phyloP scores from a whole-genome alignment of 2,888 invertebrate genomes.

The Paralinhomoeus sp. region DNA sequence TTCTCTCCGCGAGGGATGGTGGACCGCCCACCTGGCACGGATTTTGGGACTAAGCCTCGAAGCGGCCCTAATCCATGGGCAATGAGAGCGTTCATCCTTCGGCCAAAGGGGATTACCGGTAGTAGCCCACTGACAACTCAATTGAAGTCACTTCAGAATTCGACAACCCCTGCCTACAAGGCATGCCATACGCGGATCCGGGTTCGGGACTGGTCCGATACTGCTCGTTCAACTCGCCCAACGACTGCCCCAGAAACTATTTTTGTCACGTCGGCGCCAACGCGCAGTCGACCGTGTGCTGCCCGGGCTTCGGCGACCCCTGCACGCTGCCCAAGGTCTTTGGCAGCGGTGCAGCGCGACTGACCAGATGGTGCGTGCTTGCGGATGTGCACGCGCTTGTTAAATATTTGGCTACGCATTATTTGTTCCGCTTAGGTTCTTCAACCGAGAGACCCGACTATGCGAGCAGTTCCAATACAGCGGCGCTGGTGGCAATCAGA shows the following conservation, averaged over 20 bases:
- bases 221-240: neutral
- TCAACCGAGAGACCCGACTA: neutral
- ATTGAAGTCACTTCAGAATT: neutral
- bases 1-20: no score
- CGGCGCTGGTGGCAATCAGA: constrained; percentile 6
- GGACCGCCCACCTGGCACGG: no score
- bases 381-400: no score
- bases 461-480: constrained; percentile 5
- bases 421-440: neutral
- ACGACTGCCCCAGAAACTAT: constrained; percentile 3
- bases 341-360: constrained; percentile 1
- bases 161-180: constrained; percentile 19
- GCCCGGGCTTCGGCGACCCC: constrained; percentile 4
- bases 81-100: no score
- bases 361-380: constrained; percentile 5
- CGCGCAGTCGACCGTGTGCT: constrained; percentile 4
- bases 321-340: constrained; percentile 1
- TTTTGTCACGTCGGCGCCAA: constrained; percentile 5
- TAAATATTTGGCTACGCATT: no score
- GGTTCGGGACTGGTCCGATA: neutral
- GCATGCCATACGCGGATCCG: constrained; percentile 12
- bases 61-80: no score
- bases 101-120: neutral
- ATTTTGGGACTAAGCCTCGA: no score
- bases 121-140: neutral